A percentile compares a stretch with the other conserved stretches of the same genome.
Conservation (phyloP, 2,888 invertebrate species). For the Shargacucullia verbasci region DNA sequence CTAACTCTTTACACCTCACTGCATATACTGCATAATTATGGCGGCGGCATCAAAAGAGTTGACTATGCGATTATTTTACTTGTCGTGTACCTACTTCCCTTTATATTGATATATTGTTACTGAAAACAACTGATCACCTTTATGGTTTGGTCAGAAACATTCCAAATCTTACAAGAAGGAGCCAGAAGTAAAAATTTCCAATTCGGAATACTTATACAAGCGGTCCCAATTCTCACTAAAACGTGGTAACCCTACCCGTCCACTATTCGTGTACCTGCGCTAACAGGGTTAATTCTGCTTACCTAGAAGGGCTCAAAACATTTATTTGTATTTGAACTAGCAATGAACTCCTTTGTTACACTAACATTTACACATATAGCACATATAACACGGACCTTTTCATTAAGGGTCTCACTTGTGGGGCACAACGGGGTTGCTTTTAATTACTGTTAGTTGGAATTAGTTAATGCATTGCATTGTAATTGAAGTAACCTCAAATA, state of each 20-base stretch:
- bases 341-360: slow-evolving; percentile 46
- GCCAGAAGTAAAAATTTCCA: too few relatives aligned
- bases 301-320: slow-evolving; percentile 43
- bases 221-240: slow-evolving; percentile 4
- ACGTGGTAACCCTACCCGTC: slow-evolving; percentile 24
- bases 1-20: too few relatives aligned
- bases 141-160: too few relatives aligned
- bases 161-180: too few relatives aligned
- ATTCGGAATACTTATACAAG: not conserved
- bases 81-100: too few relatives aligned
- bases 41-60: too few relatives aligned
- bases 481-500: slow-evolving; percentile 25
- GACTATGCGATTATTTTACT: too few relatives aligned
- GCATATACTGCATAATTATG: too few relatives aligned
- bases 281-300: slow-evolving; percentile 43
- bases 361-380: slow-evolving; percentile 6
- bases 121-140: too few relatives aligned
- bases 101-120: too few relatives aligned
- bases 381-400: slow-evolving; percentile 19
- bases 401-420: slow-evolving; percentile 26
- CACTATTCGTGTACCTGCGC: slow-evolving; percentile 35
- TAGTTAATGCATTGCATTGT: slow-evolving; percentile 39
- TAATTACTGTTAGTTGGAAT: slow-evolving; percentile 44
- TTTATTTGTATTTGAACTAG: slow-evolving; percentile 56
- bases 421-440: slow-evolving; percentile 22